Conservation (phyloP, 2,888 invertebrate species). For the Eupithecia pulchellata region DNA sequence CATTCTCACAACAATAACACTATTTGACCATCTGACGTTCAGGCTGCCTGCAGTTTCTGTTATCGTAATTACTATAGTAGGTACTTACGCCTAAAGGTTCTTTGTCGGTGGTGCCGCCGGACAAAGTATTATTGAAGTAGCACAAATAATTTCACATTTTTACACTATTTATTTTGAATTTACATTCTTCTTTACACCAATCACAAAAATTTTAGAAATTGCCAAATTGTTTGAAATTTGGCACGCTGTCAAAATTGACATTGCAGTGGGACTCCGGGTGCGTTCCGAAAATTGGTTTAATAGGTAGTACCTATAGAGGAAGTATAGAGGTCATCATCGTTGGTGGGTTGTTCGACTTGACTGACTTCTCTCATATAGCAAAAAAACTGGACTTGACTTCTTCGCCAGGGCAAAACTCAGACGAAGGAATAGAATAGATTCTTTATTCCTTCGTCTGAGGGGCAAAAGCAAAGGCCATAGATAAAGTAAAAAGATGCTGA, state of each 20-base stretch:
- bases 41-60: slow-evolving; percentile 28
- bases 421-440: too few species aligned
- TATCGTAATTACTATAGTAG: slow-evolving; percentile 48
- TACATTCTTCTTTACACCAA: slow-evolving; percentile 55
- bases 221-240: slow-evolving; percentile 68
- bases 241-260: slow-evolving; percentile 53
- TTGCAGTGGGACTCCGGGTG: neutral
- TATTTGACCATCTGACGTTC: slow-evolving; percentile 28
- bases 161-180: slow-evolving; percentile 51
- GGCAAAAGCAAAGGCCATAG: too few species aligned
- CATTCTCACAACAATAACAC: slow-evolving; percentile 52
- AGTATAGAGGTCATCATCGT: too few species aligned
- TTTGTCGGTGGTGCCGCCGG: slow-evolving; percentile 61
- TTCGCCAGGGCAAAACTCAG: too few species aligned
- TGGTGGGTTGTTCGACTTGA: too few species aligned
- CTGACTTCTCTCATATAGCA: too few species aligned
- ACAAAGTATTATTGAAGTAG: slow-evolving; percentile 49
- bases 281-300: slow-evolving; percentile 5
- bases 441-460: too few species aligned
- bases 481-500: too few species aligned
- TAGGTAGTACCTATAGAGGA: too few species aligned
- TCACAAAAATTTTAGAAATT: slow-evolving; percentile 70
- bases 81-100: slow-evolving; percentile 70
- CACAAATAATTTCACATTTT: slow-evolving; percentile 76
- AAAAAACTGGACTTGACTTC: too few species aligned